phyloP scores from a whole-genome alignment of 2,888 invertebrate genomes.

The Drosophila pegasa region DNA sequence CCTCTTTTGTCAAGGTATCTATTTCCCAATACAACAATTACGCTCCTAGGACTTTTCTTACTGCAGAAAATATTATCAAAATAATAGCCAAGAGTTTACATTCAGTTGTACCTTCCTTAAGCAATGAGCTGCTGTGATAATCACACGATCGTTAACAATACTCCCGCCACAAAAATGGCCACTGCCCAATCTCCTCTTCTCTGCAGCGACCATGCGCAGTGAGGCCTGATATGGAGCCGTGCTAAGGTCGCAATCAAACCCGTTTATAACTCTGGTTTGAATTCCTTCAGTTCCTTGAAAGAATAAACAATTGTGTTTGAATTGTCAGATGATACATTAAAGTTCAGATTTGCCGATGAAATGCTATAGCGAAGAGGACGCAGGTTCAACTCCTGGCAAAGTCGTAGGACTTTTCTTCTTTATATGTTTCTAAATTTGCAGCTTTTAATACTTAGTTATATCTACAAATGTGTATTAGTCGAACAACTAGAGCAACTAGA shows the following conservation, averaged over 20 bases:
- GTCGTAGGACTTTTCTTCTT: too few species aligned
- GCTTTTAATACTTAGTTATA: too few species aligned
- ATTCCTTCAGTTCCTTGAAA: too few species aligned
- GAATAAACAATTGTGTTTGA: too few species aligned
- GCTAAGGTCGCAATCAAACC: background rate
- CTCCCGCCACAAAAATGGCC: background rate
- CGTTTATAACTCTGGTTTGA: too few species aligned
- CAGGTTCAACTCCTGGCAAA: too few species aligned
- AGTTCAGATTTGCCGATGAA: too few species aligned
- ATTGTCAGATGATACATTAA: too few species aligned
- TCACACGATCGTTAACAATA: background rate
- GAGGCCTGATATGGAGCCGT: background rate
- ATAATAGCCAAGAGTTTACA: background rate
- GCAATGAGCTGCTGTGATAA: background rate
- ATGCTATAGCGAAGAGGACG: too few species aligned
- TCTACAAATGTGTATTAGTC: too few species aligned
- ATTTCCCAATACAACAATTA: background rate
- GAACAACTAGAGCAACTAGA: too few species aligned
- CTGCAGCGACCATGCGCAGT: background rate
- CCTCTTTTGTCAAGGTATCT: rapidly evolving
- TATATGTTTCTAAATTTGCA: too few species aligned
- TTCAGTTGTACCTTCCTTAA: background rate
- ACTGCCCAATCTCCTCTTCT: background rate
- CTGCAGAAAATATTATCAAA: background rate
- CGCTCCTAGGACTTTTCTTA: rapidly evolving